Evolutionary conservation across 2,113 vertebrate genomes (phyloP).

Genomic region (Grallaria varia): DNA sequence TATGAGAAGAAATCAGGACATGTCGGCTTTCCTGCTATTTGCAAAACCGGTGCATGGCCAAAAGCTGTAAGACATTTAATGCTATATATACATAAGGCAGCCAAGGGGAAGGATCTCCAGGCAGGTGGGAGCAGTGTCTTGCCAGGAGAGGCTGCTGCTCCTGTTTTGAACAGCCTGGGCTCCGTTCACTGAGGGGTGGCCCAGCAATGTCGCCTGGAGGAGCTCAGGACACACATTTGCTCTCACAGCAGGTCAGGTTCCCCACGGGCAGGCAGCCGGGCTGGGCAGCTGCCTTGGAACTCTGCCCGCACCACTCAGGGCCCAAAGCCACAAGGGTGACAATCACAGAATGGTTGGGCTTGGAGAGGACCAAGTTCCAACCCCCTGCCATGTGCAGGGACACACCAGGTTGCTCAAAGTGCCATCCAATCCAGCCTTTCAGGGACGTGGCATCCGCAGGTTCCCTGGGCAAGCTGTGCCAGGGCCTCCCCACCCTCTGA

Average conservation of each 20-base stretch:
- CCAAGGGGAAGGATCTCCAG: background rate
- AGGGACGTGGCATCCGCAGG: background rate
- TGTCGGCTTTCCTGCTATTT: background rate
- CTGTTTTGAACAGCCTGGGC: background rate
- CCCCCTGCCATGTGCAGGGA: background rate
- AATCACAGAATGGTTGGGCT: background rate
- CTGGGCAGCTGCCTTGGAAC: background rate
- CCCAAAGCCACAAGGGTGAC: background rate
- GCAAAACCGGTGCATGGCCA: background rate
- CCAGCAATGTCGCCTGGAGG: background rate
- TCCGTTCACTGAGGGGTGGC: background rate
- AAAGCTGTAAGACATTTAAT: background rate
- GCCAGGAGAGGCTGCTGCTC: background rate
- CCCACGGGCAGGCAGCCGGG: rapidly evolving
- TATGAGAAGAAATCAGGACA: background rate
- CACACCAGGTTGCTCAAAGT: background rate
- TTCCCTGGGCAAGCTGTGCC: background rate
- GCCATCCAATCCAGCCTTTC: background rate
- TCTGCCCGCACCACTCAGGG: background rate
- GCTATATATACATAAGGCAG: background rate
- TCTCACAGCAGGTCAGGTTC: background rate
- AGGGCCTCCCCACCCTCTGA: background rate
- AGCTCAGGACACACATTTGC: background rate
- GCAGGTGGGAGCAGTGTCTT: background rate
- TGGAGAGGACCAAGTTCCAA: background rate